Base-by-base conservation (phyloP, 2,797 vertebrate species). In the Sebastes steindachneri region DNA sequence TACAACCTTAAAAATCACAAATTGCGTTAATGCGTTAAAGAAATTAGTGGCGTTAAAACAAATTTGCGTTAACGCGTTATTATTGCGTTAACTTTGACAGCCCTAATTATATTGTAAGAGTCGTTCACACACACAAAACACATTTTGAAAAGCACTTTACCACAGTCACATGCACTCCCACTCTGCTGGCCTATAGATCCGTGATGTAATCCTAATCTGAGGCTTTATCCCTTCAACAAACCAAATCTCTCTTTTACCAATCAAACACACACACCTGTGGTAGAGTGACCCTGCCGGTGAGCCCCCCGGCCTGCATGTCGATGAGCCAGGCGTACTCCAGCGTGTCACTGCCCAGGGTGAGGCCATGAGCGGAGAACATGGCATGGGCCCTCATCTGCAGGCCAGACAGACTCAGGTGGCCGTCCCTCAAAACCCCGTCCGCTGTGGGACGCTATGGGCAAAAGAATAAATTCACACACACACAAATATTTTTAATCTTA, bases 281-380 rank as follows among this genome's bases (percentile, higher is more conserved):
- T 66, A 97, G 89, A 1, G 98, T 98, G 86, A 99, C 96, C 92
- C 97, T 97, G 83, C 98, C 97, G 2, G 96, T 97, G 63, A 99
- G 96, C 63, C 96, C 95, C 26, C 99, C 98, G 21, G 97, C 96
- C 91, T 99, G 98, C 78, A 99, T 94, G 78, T 99, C 99, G 57
- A 99, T 99, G 60, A 99, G 95, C 99, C 99, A 99, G 0, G 98
- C 98, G 2, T 99, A 99, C 86, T 99, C 99, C 77, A 99, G 89
- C 0, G 97, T 97, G 81, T 99, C 97, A 6, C 94, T 97, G 55
- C 97, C 98, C 31, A 96, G 84, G 17, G 97, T 97, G 59, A 99
- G 93, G 11, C 98, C 98, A 91, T 99, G 97, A 0, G 96, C 97
- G 0, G 99, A 99, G 86, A 99, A 99, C 98, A 99, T 99, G 51